Base-by-base conservation (phyloP, 2,113 vertebrate genomes). In the Myrmophylax atrothorax region DNA sequence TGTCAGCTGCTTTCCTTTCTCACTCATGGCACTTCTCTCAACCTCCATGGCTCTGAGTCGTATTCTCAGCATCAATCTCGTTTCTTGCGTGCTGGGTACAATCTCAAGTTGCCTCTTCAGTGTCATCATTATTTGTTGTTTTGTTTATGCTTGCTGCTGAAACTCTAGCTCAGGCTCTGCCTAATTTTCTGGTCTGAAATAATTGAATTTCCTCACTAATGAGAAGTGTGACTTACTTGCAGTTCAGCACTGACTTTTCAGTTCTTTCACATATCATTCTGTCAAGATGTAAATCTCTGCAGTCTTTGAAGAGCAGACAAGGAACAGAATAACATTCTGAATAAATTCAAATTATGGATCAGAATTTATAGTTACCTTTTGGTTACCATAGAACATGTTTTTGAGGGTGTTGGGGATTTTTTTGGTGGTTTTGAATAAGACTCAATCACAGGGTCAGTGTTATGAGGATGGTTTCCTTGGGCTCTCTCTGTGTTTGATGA, bases 131-230 rank as follows among this genome's bases (percentile, higher is more conserved):
- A 28, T 42, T 47, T 87, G 25, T 33, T 42, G 47, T 47, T 40
- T 26, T 58, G 23, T 74, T 64, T 59, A 29, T 64, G 20, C 12
- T 80, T 72, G 31, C 38, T 90, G 49, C 25, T 88, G 60, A 90
- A 92, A 64, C n/a, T 68, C 17, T 78, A 31, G 33, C 59, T 77
- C 28, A 91, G 52, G n/a, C 66, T 80, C 78, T 77, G 35, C 70
- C 73, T 47, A n/a, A 44, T 63, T 72, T n/a, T 56, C 47, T 76
- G 25, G 3, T 53, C 69, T 94, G 81, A 81, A 93, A 58, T 77
- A 80, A 73, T 80, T 59, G 53, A 35, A 75, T 93, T 70, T 90
- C 72, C 46, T 86, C 33, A 31, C 84, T 81, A 83, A 75, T 63
- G 58, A 86, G 63, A 90, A 62, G 20, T 84, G 26, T 42, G 84